phyloP scores from a whole-genome alignment of 2,797 vertebrate species.

The Chiroxiphia lanceolata region DNA sequence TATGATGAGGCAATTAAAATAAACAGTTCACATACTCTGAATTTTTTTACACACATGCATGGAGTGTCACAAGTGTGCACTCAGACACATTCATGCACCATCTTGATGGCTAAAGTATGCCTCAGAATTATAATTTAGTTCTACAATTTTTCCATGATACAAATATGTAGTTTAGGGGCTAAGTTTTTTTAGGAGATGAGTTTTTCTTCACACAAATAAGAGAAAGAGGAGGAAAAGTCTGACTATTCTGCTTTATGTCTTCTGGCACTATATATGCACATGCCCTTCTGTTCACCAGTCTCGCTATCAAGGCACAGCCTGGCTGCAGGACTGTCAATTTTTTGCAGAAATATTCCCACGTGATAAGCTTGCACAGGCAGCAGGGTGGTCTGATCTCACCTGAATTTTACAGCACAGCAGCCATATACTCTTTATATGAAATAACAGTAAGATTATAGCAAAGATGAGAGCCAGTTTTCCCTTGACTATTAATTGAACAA shows the following conservation, averaged over 20 bases:
- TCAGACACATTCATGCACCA: background rate
- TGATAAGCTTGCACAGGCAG: background rate
- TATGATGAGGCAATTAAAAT: constrained; percentile 5
- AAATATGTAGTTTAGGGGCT: background rate
- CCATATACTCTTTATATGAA: background rate
- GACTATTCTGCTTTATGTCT: background rate
- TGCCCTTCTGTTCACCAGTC: background rate
- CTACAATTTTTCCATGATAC: background rate
- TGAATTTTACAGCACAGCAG: background rate
- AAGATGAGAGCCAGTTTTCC: constrained; percentile 11
- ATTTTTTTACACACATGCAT: background rate
- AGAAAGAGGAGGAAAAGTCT: background rate
- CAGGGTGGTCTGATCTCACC: constrained; percentile 5
- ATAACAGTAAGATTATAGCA: background rate
- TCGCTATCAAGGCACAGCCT: background rate
- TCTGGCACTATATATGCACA: rapidly evolving
- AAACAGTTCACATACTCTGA: background rate
- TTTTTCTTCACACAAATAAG: background rate
- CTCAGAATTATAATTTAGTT: background rate
- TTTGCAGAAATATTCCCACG: background rate
- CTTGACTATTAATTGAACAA: background rate
- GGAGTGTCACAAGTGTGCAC: background rate
- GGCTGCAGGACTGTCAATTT: background rate
- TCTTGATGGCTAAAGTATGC: background rate
- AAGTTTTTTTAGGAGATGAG: background rate